A percentile compares a stretch with the other conserved stretches of the same genome.
phyloP scores from a whole-genome alignment of 2,797 vertebrate genomes.

The Pogonophryne albipinna region DNA sequence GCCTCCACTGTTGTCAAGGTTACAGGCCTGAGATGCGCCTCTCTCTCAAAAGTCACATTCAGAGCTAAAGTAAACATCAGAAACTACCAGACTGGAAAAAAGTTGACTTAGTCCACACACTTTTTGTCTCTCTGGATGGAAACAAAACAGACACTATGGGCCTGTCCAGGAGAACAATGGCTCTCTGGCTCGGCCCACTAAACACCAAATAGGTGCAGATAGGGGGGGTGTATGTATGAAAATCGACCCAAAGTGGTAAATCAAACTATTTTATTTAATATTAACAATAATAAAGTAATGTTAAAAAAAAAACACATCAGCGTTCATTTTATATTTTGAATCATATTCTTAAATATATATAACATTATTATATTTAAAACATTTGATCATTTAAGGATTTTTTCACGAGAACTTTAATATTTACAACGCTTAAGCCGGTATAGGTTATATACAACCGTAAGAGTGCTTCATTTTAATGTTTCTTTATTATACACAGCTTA shows the following conservation, averaged over 20 bases:
- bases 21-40: constrained; percentile 67
- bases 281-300: neutral
- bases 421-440: neutral
- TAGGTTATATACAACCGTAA: neutral
- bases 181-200: constrained; percentile 29
- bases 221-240: neutral
- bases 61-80: constrained; percentile 83
- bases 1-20: constrained; percentile 70
- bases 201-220: constrained; percentile 28
- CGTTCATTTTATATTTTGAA: neutral
- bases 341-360: neutral
- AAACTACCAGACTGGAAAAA: constrained; percentile 86
- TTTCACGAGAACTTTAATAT: neutral
- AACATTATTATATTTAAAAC: neutral
- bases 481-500: neutral
- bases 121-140: constrained; percentile 70
- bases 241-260: neutral
- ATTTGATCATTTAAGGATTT: neutral
- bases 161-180: constrained; percentile 54
- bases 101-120: constrained; percentile 84
- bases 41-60: constrained; percentile 83
- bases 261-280: constrained; percentile 8
- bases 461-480: neutral
- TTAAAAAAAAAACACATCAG: neutral
- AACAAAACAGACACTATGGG: constrained; percentile 72